Conservation (phyloP, 2,888 invertebrate species). For the Rhorus exstirpatorius region DNA sequence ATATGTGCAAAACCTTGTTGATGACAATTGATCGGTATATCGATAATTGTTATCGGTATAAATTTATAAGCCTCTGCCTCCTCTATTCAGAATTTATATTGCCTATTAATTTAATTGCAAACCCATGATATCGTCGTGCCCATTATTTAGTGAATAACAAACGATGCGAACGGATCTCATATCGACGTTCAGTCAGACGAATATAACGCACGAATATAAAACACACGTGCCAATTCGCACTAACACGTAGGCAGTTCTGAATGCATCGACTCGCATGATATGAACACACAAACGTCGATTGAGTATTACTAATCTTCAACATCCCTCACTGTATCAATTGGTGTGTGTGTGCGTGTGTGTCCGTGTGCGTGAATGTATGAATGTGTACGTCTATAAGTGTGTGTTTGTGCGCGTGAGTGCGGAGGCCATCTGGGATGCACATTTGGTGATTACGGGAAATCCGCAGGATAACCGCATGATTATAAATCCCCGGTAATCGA, state of each 20-base stretch:
- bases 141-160: constrained; percentile 53
- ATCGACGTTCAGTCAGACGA: constrained; percentile 33
- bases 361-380: neutral
- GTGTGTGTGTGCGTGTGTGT: neutral
- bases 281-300: constrained; percentile 33
- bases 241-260: neutral
- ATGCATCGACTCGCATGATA: constrained; percentile 23
- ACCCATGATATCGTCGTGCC: constrained; percentile 12
- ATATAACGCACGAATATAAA: constrained; percentile 39
- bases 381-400: neutral
- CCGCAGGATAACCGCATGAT: constrained; percentile 52
- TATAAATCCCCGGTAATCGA: constrained; percentile 39
- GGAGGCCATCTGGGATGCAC: constrained; percentile 13
- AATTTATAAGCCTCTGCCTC: neutral
- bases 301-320: constrained; percentile 43
- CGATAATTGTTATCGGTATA: constrained; percentile 20
- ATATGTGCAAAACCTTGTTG: neutral
- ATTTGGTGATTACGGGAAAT: constrained; percentile 40
- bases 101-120: constrained; percentile 37
- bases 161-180: constrained; percentile 31
- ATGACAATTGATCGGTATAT: neutral
- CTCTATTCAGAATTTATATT: neutral
- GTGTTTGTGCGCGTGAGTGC: neutral
- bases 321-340: neutral
- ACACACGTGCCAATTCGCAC: constrained; percentile 3